These are phyloP conservation scores for Antechinus stuartii DNA, from an alignment of 2,113 vertebrate genomes.

Conservation along the genomic window DNA sequence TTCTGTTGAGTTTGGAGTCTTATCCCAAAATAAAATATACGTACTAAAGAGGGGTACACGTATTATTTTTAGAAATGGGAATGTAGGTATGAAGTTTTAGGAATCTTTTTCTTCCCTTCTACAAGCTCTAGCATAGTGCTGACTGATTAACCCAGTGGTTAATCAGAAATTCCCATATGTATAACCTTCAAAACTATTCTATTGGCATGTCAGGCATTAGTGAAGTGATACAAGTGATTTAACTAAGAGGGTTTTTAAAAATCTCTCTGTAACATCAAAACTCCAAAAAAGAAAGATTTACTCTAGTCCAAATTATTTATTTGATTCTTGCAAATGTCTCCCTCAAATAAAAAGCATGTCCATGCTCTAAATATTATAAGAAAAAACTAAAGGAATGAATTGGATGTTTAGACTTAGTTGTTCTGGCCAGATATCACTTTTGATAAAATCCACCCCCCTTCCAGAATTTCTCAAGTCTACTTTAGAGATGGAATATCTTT, in stretches of 20 bases:
- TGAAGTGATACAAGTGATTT: conserved; percentile 25
- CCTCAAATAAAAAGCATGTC: rapidly evolving
- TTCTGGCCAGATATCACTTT: neutral
- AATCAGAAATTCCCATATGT: conserved; percentile 66
- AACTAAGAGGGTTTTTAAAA: neutral
- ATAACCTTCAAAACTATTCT: conserved; percentile 29
- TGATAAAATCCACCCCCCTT: neutral
- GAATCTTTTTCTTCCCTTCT: conserved; percentile 1
- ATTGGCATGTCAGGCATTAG: neutral
- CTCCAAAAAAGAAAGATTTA: neutral
- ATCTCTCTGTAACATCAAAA: conserved; percentile 24
- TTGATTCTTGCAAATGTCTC: neutral
- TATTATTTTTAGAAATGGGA: conserved; percentile 60
- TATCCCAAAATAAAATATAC: conserved; percentile 54
- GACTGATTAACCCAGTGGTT: neutral
- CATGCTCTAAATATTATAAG: neutral
- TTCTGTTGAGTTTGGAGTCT: conserved; percentile 69
- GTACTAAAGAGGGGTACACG: conserved; percentile 39
- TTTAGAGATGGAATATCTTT: conserved; percentile 22
- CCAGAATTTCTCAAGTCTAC: conserved; percentile 32
- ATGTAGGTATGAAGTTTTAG: conserved; percentile 53
- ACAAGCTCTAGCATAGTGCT: conserved; percentile 50
- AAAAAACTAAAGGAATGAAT: neutral
- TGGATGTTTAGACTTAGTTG: neutral
- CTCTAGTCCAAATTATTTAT: neutral